Base-by-base conservation (phyloP, 2,113 vertebrate genomes). In the Sander vitreus region DNA sequence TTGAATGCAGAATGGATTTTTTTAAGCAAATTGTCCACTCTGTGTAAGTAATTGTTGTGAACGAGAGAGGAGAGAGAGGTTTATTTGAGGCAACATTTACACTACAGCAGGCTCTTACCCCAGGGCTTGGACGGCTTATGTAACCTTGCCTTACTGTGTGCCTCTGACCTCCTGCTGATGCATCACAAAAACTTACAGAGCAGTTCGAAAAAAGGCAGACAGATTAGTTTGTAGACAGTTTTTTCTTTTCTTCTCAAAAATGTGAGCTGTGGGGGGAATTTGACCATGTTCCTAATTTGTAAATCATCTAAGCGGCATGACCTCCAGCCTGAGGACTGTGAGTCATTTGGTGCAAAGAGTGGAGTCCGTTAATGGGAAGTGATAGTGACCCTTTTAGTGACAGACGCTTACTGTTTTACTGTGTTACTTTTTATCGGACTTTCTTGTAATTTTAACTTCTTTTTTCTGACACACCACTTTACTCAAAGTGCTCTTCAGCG, bases 81-180 rank as follows among this genome's bases (percentile, higher is more conserved):
- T 85, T 74, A 78, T 81, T 55, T 73, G 66, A 83, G 76, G 85
- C 60, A 80, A 30, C 45, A 6, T 58, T 83, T 63, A 58, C 78
- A 67, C 76, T 36, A 43, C 73, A 80, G 64, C 69, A 33, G 58
- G 51, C 51, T 81, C 57, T 15, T 59, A 8, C 50, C 86, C 79
- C 6, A 30, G 21, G 70, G 71, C 73, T 72, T n/a, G 71, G 27
- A 30, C 5, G 21, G 69, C 67, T 89, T 87, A 85, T 76, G 55
- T 87, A 90, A 92, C 66, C 7, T 60, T 39, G 75, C 66, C 51
- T 23, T 54, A 80, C 63, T 71, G 78, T 74, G 51, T 13, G 16
- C 53, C 83, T 12, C 21, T 74, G 80, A 85, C 82, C 73, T 87
- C 67, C 76, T 33, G 43, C 82, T 66, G 77, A 82, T 48, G 57